A percentile compares a stretch with the other conserved stretches of the same genome.
Conservation (phyloP, 1,140 invertebrate species). For the Bactericera cockerelli region DNA sequence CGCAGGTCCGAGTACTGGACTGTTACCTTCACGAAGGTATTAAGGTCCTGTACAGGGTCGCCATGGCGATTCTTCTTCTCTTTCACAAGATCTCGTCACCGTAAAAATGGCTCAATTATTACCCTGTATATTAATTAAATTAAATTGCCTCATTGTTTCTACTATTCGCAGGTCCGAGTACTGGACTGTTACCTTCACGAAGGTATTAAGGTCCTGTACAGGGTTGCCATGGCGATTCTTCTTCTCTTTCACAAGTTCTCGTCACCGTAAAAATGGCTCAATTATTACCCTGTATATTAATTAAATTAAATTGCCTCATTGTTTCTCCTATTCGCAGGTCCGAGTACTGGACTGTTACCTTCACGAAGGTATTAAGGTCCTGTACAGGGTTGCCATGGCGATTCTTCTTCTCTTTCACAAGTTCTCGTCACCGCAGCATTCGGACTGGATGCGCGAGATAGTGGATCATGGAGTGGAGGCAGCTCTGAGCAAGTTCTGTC, state of each 20-base stretch:
- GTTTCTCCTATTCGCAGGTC: too few relatives aligned
- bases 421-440: constrained; percentile 51
- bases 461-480: constrained; percentile 63
- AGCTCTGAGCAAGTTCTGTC: constrained; percentile 70
- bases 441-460: constrained; percentile 63
- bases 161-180: constrained; percentile 69
- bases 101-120: too few relatives aligned
- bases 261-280: too few relatives aligned
- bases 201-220: constrained; percentile 86
- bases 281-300: too few relatives aligned
- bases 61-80: too few relatives aligned
- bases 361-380: constrained; percentile 89
- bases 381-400: constrained; percentile 80
- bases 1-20: too few relatives aligned
- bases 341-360: constrained; percentile 93
- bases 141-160: too few relatives aligned
- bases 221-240: constrained; percentile 76
- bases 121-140: too few relatives aligned
- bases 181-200: constrained; percentile 96
- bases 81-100: too few relatives aligned
- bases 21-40: too few relatives aligned
- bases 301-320: too few relatives aligned
- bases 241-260: constrained; percentile 78
- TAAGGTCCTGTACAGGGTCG: too few relatives aligned
- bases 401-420: constrained; percentile 83